These are phyloP conservation scores for Platyura marginata DNA, from an alignment of 1,140 invertebrate species.

Conservation along the genomic window DNA sequence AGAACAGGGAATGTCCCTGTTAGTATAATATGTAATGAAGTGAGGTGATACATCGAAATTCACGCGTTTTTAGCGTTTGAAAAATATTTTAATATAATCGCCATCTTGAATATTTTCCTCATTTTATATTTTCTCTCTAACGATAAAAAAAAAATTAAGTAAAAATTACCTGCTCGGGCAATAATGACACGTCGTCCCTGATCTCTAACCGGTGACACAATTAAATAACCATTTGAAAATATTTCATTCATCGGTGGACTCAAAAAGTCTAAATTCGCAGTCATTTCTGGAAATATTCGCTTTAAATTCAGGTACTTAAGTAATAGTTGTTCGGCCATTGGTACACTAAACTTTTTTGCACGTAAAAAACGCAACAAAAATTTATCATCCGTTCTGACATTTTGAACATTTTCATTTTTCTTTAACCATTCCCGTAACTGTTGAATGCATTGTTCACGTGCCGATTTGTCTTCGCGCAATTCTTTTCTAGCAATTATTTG, in stretches of 20 bases:
- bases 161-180: slow-evolving; percentile 35
- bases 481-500: slow-evolving; percentile 36
- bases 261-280: slow-evolving; percentile 42
- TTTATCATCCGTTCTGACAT: slow-evolving; percentile 47
- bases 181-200: slow-evolving; percentile 49
- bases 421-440: slow-evolving; percentile 45
- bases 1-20: too few species aligned
- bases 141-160: neutral
- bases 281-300: slow-evolving; percentile 39
- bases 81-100: too few species aligned
- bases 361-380: slow-evolving; percentile 61
- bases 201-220: slow-evolving; percentile 52
- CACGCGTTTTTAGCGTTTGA: too few species aligned
- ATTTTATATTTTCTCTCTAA: too few species aligned
- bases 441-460: slow-evolving; percentile 34
- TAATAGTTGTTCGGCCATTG: slow-evolving; percentile 56
- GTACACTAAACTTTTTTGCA: slow-evolving; percentile 59
- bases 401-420: slow-evolving; percentile 43
- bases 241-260: slow-evolving; percentile 39
- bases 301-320: slow-evolving; percentile 61
- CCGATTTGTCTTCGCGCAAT: slow-evolving; percentile 39
- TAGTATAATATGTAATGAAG: too few species aligned
- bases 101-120: too few species aligned
- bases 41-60: too few species aligned
- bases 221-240: slow-evolving; percentile 45